These are phyloP conservation scores for Arbacia lixula DNA, from an alignment of 53 echinoderm and acorn worm genomes.

Conservation along the genomic window DNA sequence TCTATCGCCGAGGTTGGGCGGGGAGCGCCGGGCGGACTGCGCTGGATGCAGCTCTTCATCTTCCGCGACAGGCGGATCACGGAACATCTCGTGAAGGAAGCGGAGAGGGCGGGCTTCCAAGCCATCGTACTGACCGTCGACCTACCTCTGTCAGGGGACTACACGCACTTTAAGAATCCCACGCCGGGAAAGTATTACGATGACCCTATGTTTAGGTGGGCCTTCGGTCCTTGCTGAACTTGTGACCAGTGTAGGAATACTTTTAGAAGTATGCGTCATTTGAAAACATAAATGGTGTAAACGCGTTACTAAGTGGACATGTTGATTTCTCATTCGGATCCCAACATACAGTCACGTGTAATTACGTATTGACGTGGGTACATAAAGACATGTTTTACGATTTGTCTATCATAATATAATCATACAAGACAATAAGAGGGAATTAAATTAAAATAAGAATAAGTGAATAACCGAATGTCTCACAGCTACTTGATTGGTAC, in stretches of 20 bases:
- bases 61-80: neutral
- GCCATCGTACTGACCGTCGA: constrained; percentile 33
- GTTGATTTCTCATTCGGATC: too few relatives aligned
- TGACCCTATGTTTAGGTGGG: too few relatives aligned
- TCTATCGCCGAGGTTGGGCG: constrained; percentile 10
- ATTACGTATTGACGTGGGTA: too few relatives aligned
- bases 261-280: too few relatives aligned
- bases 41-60: constrained; percentile 34
- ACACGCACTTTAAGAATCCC: neutral
- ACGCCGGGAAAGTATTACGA: constrained; percentile 3
- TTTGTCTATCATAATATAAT: too few relatives aligned
- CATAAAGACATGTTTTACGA: too few relatives aligned
- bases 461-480: neutral
- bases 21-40: neutral
- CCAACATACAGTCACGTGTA: too few relatives aligned
- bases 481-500: neutral
- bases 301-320: too few relatives aligned
- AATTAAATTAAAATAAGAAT: neutral
- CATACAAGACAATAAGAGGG: neutral
- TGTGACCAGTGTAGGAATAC: too few relatives aligned
- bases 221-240: too few relatives aligned
- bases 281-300: too few relatives aligned
- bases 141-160: constrained; percentile 1
- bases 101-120: constrained; percentile 24
- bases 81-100: constrained; percentile 10